phyloP scores from a whole-genome alignment of 2,888 invertebrate species.

The Nemoura dubitans region DNA sequence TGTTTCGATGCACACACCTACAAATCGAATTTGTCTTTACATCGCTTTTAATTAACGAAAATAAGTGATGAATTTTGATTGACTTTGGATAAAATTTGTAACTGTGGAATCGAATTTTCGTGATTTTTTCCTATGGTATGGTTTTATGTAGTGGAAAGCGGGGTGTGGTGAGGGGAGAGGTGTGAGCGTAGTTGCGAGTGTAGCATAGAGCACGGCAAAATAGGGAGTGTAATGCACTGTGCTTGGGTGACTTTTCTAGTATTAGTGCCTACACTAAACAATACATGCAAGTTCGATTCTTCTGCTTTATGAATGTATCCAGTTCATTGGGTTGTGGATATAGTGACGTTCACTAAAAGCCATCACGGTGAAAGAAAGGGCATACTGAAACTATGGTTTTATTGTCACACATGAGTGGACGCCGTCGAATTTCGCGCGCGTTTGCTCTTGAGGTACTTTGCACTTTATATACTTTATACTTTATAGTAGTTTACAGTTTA shows the following conservation, averaged over 20 bases:
- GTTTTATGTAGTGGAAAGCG: background rate
- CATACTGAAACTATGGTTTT: background rate
- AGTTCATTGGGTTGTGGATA: constrained; percentile 25
- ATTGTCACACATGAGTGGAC: no score
- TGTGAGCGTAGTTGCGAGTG: background rate
- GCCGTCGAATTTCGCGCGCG: background rate
- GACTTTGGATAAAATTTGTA: background rate
- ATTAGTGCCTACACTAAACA: constrained; percentile 33
- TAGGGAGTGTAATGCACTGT: constrained; percentile 26
- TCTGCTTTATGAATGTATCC: constrained; percentile 36
- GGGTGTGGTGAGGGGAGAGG: background rate
- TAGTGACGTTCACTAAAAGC: constrained; percentile 29
- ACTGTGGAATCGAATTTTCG: background rate
- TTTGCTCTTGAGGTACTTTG: background rate
- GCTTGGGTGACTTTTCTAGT: constrained; percentile 27
- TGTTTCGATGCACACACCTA: background rate
- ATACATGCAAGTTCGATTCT: constrained; percentile 36
- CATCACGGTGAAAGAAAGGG: background rate
- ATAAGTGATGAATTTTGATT: background rate
- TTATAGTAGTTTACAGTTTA: background rate
- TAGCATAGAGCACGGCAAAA: background rate
- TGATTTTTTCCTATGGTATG: background rate
- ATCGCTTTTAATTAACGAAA: background rate
- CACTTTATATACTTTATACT: no score
- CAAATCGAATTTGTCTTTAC: background rate